Evolutionary conservation across 2,113 vertebrate genomes (phyloP).

Genomic region (Helogale parvula): DNA sequence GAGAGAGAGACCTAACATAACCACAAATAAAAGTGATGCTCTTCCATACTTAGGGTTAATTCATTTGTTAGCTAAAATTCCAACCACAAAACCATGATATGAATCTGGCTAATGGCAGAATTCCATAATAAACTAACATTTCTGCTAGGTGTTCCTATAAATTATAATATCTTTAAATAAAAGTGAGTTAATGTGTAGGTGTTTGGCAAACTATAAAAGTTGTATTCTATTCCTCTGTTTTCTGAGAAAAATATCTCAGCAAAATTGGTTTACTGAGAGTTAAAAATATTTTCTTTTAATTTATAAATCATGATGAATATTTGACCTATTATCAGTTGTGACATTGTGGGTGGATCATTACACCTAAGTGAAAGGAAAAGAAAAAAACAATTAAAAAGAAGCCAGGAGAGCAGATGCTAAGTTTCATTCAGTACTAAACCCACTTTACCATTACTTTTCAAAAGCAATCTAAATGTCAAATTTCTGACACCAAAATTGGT

Average conservation of each 20-base stretch:
- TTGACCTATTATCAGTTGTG: background rate
- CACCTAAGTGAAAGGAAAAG: background rate
- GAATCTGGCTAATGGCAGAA: background rate
- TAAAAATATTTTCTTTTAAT: constrained; percentile 46
- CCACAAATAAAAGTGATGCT: background rate
- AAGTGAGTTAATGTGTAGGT: background rate
- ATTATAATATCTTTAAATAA: background rate
- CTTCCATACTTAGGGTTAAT: background rate
- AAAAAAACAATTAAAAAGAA: constrained; percentile 37
- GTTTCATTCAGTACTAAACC: constrained; percentile 58
- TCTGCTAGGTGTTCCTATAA: background rate
- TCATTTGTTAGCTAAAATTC: background rate
- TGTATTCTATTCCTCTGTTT: background rate
- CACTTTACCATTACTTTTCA: constrained; percentile 60
- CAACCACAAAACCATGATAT: background rate
- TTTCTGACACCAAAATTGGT: constrained; percentile 78
- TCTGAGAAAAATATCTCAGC: background rate
- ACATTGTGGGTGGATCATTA: background rate
- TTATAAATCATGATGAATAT: background rate
- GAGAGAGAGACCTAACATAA: background rate
- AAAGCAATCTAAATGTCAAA: constrained; percentile 76
- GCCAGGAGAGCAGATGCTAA: background rate
- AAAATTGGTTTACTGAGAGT: background rate
- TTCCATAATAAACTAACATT: background rate
- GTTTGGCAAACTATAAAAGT: background rate